Conservation (phyloP, 2,888 invertebrate species). For the Thalpophila matura region DNA sequence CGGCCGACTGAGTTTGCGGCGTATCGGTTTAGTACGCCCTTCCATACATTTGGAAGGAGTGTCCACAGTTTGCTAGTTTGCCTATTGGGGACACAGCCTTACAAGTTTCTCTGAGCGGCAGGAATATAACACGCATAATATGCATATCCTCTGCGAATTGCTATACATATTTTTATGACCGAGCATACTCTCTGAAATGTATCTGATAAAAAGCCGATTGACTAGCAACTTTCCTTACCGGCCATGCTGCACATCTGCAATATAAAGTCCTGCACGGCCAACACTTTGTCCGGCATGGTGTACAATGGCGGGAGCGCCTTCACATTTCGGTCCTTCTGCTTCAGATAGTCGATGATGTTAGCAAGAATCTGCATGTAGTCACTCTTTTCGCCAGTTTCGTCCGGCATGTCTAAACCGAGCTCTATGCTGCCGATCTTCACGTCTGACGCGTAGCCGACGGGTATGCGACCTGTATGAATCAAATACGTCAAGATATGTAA, state of each 20-base stretch:
- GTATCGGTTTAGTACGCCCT: too few relatives aligned
- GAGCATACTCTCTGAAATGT: too few relatives aligned
- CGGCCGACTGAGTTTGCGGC: too few relatives aligned
- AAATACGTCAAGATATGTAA: background rate
- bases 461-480: constrained; percentile 72
- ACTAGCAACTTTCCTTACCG: constrained; percentile 73
- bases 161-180: too few relatives aligned
- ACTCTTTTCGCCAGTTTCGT: constrained; percentile 57
- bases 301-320: constrained; percentile 77
- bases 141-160: too few relatives aligned
- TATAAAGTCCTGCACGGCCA: constrained; percentile 74
- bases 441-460: constrained; percentile 81
- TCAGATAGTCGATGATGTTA: constrained; percentile 79
- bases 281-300: constrained; percentile 80
- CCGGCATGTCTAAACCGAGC: constrained; percentile 77
- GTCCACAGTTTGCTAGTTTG: too few relatives aligned
- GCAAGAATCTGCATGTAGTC: constrained; percentile 77
- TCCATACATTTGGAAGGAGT: too few relatives aligned
- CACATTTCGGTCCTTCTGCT: constrained; percentile 61
- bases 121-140: too few relatives aligned
- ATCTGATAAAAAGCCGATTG: too few relatives aligned
- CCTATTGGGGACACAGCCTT: too few relatives aligned
- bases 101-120: too few relatives aligned
- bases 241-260: constrained; percentile 76
- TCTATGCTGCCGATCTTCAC: constrained; percentile 74